A percentile compares a stretch with the other conserved stretches of the same genome.
phyloP scores from a whole-genome alignment of 2,113 vertebrate genomes.

The Stegostoma tigrinum region DNA sequence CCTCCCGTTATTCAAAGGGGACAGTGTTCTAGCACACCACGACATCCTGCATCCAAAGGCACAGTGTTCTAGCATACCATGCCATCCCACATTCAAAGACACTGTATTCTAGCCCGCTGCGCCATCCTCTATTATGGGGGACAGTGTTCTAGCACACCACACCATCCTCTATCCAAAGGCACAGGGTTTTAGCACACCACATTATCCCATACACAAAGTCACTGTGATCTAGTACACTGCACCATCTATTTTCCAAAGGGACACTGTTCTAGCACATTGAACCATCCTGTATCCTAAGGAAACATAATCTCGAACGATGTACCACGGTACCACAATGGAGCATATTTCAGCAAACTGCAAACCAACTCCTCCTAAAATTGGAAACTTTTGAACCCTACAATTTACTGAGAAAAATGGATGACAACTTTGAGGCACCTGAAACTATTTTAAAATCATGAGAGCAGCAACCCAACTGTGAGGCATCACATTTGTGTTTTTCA shows the following conservation, averaged over 20 bases:
- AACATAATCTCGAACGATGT: no score
- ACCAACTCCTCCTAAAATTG: neutral
- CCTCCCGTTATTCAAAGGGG: neutral
- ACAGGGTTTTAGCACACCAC: no score
- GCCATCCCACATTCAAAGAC: no score
- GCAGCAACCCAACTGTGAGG: neutral
- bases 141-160: no score
- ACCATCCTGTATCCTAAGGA: neutral
- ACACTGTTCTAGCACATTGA: neutral
- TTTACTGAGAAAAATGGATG: neutral
- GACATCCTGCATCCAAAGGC: neutral
- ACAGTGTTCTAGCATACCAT: no score
- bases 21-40: neutral
- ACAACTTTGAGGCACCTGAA: neutral
- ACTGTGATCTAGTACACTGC: no score
- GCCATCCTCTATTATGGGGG: no score
- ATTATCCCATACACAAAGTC: no score
- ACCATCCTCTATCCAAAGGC: no score
- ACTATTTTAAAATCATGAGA: neutral
- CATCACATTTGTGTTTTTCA: neutral
- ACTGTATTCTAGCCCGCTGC: no score
- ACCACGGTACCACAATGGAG: no score
- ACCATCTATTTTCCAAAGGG: neutral
- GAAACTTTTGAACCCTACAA: neutral
- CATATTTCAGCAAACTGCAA: neutral